Percentiles rank a stretch among this genome's conserved stretches.
These are phyloP conservation scores for Pristionchus exspectatus DNA, from an alignment of 2,888 invertebrate genomes.

Conservation along the genomic window DNA sequence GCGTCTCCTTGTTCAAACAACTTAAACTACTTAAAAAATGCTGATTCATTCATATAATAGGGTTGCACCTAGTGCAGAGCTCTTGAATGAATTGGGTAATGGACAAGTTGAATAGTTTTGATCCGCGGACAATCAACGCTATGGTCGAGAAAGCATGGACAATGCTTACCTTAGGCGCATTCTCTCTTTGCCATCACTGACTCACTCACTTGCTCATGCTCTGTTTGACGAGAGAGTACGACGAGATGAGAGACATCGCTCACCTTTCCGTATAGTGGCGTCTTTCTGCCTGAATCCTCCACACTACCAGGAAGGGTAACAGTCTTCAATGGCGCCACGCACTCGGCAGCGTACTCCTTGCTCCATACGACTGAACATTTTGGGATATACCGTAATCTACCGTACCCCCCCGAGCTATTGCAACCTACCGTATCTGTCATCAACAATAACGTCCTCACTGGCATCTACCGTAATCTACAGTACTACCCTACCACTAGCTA, in stretches of 20 bases:
- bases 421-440: no score
- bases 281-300: background rate
- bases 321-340: background rate
- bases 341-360: constrained; percentile 1
- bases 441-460: background rate
- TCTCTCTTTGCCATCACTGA: no score
- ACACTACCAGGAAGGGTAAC: background rate
- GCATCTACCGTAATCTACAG: background rate
- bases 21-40: background rate
- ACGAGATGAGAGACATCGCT: background rate
- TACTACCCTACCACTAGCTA: no score
- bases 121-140: no score
- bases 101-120: no score
- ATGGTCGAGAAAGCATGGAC: no score
- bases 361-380: background rate
- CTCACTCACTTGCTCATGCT: no score
- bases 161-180: no score
- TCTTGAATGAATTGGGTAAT: no score
- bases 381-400: background rate
- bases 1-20: background rate
- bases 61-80: no score
- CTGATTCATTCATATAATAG: no score
- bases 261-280: background rate
- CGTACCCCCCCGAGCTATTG: background rate
- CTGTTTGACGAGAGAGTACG: no score